phyloP scores from a whole-genome alignment of 2,888 invertebrate genomes.

The Copidosoma aretas region DNA sequence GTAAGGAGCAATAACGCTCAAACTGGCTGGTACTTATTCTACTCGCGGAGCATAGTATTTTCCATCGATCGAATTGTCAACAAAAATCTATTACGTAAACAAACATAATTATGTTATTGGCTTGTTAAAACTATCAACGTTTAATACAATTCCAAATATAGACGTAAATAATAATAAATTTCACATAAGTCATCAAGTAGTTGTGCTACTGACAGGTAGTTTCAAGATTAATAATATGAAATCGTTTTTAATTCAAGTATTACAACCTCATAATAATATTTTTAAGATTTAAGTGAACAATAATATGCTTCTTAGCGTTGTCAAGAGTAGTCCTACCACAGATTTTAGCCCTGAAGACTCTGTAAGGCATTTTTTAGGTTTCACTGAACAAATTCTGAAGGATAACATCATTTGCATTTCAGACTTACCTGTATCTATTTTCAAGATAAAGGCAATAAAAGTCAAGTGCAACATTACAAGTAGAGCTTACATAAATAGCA shows the following conservation, averaged over 20 bases:
- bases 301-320: slow-evolving; percentile 22
- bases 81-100: too few relatives aligned
- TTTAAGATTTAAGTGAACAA: too few relatives aligned
- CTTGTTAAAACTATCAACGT: background rate
- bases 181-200: too few relatives aligned
- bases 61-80: slow-evolving; percentile 47
- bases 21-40: slow-evolving; percentile 16
- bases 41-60: slow-evolving; percentile 45
- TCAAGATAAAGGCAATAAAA: too few relatives aligned
- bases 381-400: too few relatives aligned
- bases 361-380: background rate
- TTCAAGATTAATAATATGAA: slow-evolving; percentile 47
- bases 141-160: too few relatives aligned
- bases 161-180: slow-evolving; percentile 22
- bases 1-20: too few relatives aligned
- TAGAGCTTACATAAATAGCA: too few relatives aligned
- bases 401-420: too few relatives aligned
- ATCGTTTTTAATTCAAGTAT: slow-evolving; percentile 5
- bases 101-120: slow-evolving; percentile 49
- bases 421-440: too few relatives aligned
- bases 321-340: slow-evolving; percentile 38
- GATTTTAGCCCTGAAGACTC: background rate
- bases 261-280: slow-evolving; percentile 47
- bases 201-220: slow-evolving; percentile 47
- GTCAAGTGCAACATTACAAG: too few relatives aligned